A percentile compares a stretch with the other conserved stretches of the same genome.
Conservation (phyloP, 2,888 invertebrate species). For the Ectropis crepuscularia region DNA sequence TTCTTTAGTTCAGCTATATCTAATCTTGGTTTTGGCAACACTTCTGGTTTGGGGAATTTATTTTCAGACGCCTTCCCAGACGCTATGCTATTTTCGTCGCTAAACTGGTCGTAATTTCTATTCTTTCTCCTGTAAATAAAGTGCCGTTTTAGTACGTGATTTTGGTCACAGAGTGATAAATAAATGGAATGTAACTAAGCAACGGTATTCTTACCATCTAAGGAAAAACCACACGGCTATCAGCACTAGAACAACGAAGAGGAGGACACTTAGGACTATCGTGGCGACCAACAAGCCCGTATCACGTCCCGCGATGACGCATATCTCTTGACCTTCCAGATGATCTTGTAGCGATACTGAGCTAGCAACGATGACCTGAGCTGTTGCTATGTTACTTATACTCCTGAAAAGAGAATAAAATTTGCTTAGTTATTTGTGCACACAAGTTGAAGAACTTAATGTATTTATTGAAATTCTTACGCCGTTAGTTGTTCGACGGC, state of each 20-base stretch:
- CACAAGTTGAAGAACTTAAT: constrained; percentile 7
- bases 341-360: constrained; percentile 72
- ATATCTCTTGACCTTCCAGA: constrained; percentile 63
- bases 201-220: constrained; percentile 68
- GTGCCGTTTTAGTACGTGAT: constrained; percentile 37
- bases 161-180: constrained; percentile 41
- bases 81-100: constrained; percentile 61
- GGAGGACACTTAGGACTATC: constrained; percentile 69
- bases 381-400: constrained; percentile 57
- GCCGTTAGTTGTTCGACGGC: constrained; percentile 56
- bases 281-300: constrained; percentile 71
- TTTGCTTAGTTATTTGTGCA: constrained; percentile 20
- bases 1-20: constrained; percentile 71
- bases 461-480: constrained; percentile 53
- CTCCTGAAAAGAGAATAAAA: constrained; percentile 61
- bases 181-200: constrained; percentile 45
- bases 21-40: constrained; percentile 56
- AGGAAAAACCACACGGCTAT: constrained; percentile 67
- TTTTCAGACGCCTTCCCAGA: constrained; percentile 58
- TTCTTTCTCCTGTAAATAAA: constrained; percentile 61
- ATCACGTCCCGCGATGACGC: constrained; percentile 60
- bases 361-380: constrained; percentile 58
- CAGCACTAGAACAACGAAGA: constrained; percentile 66
- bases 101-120: constrained; percentile 63
- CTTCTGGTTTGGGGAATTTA: constrained; percentile 49